A percentile compares a stretch with the other conserved stretches of the same genome.
These are phyloP conservation scores for Rhamnusium bicolor DNA, from an alignment of 2,888 invertebrate genomes.

Conservation along the genomic window DNA sequence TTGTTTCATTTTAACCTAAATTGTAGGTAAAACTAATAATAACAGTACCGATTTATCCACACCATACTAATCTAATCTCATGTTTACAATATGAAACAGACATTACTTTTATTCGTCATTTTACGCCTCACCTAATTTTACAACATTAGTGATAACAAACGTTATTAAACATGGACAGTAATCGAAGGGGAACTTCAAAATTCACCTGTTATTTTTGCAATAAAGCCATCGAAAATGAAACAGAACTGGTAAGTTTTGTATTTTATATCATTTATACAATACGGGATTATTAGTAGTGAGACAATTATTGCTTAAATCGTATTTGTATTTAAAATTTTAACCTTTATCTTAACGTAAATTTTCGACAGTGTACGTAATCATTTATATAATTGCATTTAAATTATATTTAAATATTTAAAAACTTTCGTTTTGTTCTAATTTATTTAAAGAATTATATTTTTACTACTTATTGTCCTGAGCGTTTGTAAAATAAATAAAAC, in stretches of 20 bases:
- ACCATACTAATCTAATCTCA: conserved; percentile 47
- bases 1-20: conserved; percentile 1
- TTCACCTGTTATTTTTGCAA: conserved; percentile 80
- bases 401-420: background rate
- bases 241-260: conserved; percentile 74
- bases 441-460: too few relatives aligned
- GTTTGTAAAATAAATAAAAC: too few relatives aligned
- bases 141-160: conserved; percentile 33
- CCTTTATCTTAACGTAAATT: background rate
- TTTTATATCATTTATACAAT: conserved; percentile 9
- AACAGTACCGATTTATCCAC: conserved; percentile 17
- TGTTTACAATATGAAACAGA: conserved; percentile 45
- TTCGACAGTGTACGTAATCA: background rate
- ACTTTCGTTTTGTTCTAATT: background rate
- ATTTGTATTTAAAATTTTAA: background rate
- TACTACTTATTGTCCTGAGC: too few relatives aligned
- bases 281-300: background rate
- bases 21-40: conserved; percentile 14
- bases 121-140: conserved; percentile 35
- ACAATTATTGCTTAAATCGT: background rate
- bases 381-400: background rate
- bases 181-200: conserved; percentile 31
- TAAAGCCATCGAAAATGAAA: conserved; percentile 78
- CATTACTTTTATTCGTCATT: conserved; percentile 38
- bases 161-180: conserved; percentile 46